Evolutionary conservation across 2,113 vertebrate species (phyloP), one percentile per base, ranked within the genome.

Genomic region (Morone chrysops): DNA sequence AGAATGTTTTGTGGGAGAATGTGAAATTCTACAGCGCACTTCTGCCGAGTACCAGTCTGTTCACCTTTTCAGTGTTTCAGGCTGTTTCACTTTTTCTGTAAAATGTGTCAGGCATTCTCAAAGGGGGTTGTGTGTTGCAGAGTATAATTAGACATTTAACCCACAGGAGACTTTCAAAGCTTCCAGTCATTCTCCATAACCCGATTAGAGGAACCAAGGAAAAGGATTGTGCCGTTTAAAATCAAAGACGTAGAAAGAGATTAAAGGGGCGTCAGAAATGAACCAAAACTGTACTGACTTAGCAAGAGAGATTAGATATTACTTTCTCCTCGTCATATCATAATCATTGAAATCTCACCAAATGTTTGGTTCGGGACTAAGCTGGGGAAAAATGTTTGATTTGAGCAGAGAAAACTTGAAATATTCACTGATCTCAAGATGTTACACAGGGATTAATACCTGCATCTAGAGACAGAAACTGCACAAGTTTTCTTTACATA

Each of bases 101-200:
- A 57, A 79, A 85, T 69, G 76, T 84, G 74, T 80, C 25, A 53
- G 60, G 48, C 56, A 43, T 81, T 75, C 67, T 51, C 73, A 7
- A 63, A 70, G 14, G 25, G 36, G 54, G 11, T 36, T 70, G 48
- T 54, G 60, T 43, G 45, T 71, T 71, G 67, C 62, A 4, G 62
- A 18, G 50, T 67, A 84, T 82, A 80, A 81, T 82, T 85, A 87
- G 71, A 86, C 41, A 54, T 75, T 73, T 70, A 80, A 80, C 72
- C 70, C 78, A 78, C 53, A 36, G 43, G 60, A 78, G 80, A 85
- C 22, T 71, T 76, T 74, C 51, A 85, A 78, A 83, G 67, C 63
- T 53, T 81, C 12, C 43, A 77, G 69, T 85, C 48, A 54, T 48
- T 72, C 45, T 71, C 54, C 13, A 7, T 53, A 67, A 72, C 75